Evolutionary conservation across 2,888 invertebrate genomes (phyloP).

Genomic region (Isotomurus palustris): DNA sequence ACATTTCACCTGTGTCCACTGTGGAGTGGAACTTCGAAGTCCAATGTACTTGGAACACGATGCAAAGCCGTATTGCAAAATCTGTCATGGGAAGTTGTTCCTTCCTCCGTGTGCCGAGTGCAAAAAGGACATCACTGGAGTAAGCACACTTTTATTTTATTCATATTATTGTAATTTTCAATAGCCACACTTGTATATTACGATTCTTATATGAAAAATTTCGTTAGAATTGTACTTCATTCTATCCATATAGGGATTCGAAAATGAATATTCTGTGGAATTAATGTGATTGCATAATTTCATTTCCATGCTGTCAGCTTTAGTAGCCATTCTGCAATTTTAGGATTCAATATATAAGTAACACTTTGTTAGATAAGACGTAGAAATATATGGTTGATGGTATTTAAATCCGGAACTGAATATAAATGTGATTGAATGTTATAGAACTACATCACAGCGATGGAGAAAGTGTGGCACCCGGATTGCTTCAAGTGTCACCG

Average conservation of each 20-base stretch:
- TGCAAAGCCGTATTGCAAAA: constrained; percentile 41
- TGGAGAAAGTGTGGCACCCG: constrained; percentile 33
- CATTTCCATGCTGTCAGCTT: too few species aligned
- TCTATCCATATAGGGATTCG: too few species aligned
- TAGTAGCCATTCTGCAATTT: too few species aligned
- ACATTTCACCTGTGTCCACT: constrained; percentile 40
- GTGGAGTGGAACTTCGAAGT: constrained; percentile 31
- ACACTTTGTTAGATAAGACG: constrained; percentile 2
- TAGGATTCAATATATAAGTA: background rate
- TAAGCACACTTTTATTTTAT: too few species aligned
- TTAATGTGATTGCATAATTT: too few species aligned
- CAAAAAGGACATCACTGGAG: constrained; percentile 34
- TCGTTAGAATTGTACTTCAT: too few species aligned
- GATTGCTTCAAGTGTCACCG: constrained; percentile 26
- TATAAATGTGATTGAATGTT: background rate
- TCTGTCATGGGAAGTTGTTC: constrained; percentile 38
- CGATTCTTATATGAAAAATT: too few species aligned
- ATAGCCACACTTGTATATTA: too few species aligned
- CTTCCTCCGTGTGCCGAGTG: constrained; percentile 38
- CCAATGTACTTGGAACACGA: constrained; percentile 33
- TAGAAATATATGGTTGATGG: constrained; percentile 14
- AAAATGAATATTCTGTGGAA: too few species aligned
- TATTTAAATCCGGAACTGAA: background rate
- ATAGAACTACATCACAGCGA: constrained; percentile 20
- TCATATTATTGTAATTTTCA: too few species aligned